phyloP scores from a whole-genome alignment of 2,113 vertebrate species.

The Anser brachyrhynchus region DNA sequence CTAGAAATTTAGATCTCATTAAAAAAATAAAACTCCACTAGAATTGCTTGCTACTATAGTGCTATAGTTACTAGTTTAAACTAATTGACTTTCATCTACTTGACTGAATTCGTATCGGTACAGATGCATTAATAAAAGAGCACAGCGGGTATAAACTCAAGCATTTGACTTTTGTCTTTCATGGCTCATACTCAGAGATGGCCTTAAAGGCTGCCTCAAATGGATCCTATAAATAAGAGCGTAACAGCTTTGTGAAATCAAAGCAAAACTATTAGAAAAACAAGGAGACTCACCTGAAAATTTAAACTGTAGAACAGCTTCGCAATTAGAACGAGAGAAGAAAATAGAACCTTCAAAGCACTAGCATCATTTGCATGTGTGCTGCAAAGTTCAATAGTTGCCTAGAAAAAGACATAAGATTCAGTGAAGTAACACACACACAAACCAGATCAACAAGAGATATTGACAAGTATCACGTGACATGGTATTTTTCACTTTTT shows the following conservation, averaged over 20 bases:
- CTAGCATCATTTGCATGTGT: slow-evolving; percentile 92
- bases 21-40: neutral
- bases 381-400: slow-evolving; percentile 96
- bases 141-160: neutral
- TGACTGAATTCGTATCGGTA: neutral
- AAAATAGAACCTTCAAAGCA: slow-evolving; percentile 96
- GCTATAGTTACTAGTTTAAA: neutral
- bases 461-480: neutral
- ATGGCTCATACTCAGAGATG: neutral
- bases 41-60: neutral
- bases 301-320: slow-evolving; percentile 99
- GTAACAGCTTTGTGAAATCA: neutral
- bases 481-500: neutral
- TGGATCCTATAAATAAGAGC: neutral
- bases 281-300: slow-evolving; percentile 87
- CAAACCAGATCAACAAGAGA: neutral
- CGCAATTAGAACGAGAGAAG: slow-evolving; percentile 93
- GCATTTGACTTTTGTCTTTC: neutral
- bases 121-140: neutral
- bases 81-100: neutral
- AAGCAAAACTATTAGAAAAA: neutral
- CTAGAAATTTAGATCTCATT: neutral
- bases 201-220: neutral
- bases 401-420: slow-evolving; percentile 75
- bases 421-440: neutral